phyloP scores from a whole-genome alignment of 2,797 vertebrate genomes.

The Alosa sapidissima region DNA sequence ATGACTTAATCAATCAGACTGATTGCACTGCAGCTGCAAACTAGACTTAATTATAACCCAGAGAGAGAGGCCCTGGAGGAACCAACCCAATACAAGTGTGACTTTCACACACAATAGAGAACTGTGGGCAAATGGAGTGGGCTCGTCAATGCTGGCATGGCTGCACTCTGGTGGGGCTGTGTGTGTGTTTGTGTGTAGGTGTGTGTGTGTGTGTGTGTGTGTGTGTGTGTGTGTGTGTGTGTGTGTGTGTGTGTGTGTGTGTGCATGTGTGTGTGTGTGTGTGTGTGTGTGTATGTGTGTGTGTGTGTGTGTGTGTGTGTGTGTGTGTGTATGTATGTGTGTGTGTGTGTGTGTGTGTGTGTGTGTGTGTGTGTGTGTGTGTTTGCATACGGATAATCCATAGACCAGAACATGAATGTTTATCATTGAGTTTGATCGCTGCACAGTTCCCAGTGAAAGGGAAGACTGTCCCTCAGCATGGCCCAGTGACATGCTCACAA shows the following conservation, averaged over 20 bases:
- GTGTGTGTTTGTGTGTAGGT: too few species aligned
- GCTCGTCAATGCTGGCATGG: too few species aligned
- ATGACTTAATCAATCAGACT: constrained; percentile 54
- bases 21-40: constrained; percentile 53
- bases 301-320: too few species aligned
- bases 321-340: background rate
- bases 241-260: too few species aligned
- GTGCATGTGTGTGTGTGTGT: background rate
- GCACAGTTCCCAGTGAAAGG: constrained; percentile 59
- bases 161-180: too few species aligned
- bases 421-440: constrained; percentile 62
- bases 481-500: constrained; percentile 54
- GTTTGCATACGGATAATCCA: background rate
- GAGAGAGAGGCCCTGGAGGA: background rate
- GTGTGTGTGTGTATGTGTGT: background rate
- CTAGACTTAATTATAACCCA: constrained; percentile 44
- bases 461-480: constrained; percentile 68
- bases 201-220: too few species aligned
- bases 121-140: background rate
- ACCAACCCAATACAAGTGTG: background rate
- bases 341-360: background rate
- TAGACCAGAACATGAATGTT: constrained; percentile 51
- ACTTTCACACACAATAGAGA: background rate
- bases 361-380: background rate
- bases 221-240: too few species aligned